Evolutionary conservation across 2,113 vertebrate species (phyloP).

Genomic region (Cephalopholis sonnerati): DNA sequence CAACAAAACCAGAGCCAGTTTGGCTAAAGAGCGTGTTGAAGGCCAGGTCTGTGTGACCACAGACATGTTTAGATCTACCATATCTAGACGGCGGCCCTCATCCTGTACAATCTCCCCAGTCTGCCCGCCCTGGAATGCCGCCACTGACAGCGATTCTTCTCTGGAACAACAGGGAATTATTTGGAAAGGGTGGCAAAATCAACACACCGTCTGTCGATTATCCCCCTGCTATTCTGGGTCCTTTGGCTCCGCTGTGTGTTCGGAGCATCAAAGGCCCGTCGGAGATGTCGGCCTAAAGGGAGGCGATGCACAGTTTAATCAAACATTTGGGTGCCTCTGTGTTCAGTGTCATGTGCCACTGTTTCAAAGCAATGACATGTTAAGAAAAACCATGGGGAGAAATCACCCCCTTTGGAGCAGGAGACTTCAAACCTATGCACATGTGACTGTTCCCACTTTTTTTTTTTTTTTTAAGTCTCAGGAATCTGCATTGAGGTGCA

Average conservation of each 20-base stretch:
- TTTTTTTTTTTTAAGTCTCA: background rate
- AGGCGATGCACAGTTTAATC: constrained; percentile 68
- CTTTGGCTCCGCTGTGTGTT: constrained; percentile 68
- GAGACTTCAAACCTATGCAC: constrained; percentile 34
- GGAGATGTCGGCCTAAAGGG: constrained; percentile 64
- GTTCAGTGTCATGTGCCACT: constrained; percentile 68
- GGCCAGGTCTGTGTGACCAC: constrained; percentile 64
- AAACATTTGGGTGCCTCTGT: constrained; percentile 71
- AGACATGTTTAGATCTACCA: constrained; percentile 60
- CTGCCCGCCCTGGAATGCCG: constrained; percentile 69
- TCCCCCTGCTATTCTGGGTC: constrained; percentile 73
- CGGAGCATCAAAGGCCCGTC: constrained; percentile 64
- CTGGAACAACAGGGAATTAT: constrained; percentile 75
- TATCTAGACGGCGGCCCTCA: constrained; percentile 53
- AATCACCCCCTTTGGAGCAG: constrained; percentile 49
- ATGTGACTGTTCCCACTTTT: constrained; percentile 3
- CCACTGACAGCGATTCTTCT: constrained; percentile 64
- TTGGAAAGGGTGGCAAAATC: constrained; percentile 73
- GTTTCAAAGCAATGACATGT: constrained; percentile 68
- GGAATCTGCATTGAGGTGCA: constrained; percentile 18
- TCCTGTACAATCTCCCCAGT: constrained; percentile 56
- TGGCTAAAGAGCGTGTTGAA: constrained; percentile 48
- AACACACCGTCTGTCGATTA: constrained; percentile 73
- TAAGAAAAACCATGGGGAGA: constrained; percentile 56
- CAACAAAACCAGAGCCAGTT: constrained; percentile 25